Base-by-base conservation (phyloP, 2,797 vertebrate genomes). In the Fistularia commersonii region DNA sequence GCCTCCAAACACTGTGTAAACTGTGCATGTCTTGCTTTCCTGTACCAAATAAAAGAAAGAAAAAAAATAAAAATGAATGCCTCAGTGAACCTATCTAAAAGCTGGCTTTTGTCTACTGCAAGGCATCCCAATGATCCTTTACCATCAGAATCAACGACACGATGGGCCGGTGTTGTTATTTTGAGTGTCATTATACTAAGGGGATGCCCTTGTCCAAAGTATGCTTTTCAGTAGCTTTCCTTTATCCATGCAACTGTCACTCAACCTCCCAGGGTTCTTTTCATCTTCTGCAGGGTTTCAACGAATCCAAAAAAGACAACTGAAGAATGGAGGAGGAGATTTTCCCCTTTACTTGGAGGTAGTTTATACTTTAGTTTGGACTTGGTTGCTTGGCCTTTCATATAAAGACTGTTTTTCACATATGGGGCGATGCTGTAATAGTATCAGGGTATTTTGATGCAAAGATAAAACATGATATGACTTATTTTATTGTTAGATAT, bases 231-330 rank as follows among this genome's bases (percentile, higher is more conserved):
- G 48, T 37, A 8, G 57, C 64, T 54, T 45, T 57, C 61, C 73
- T 81, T 84, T 68, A 74, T 82, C 77, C 71, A 72, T 54, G 60
- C 69, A 77, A 69, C 70, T 80, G 80, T 77, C 63, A 38, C 61
- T 78, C 77, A 79, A 46, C 43, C 60, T 69, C 51, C 44, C 50
- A 37, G 54, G 60, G 72, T 78, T 74, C 74, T 81, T 80, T 76
- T 71, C 54, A 75, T 63, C 67, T 61, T 64, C 69, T 46, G 67
- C 70, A 39, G 66, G 38, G 58, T 70, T 76, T 82, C 66, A 76
- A 69, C 76, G 76, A 71, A 77, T 80, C 66, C 46, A 57, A 33
- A 32, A 42, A 68, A 78, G 65, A 68, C 45, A 43, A 66, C 69
- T 52, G 41, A 59, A 58, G 34, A 8, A 38, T 5, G 35, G 46